Evolutionary conservation across 2,113 vertebrate species (phyloP).

Genomic region (Toxostoma redivivum): DNA sequence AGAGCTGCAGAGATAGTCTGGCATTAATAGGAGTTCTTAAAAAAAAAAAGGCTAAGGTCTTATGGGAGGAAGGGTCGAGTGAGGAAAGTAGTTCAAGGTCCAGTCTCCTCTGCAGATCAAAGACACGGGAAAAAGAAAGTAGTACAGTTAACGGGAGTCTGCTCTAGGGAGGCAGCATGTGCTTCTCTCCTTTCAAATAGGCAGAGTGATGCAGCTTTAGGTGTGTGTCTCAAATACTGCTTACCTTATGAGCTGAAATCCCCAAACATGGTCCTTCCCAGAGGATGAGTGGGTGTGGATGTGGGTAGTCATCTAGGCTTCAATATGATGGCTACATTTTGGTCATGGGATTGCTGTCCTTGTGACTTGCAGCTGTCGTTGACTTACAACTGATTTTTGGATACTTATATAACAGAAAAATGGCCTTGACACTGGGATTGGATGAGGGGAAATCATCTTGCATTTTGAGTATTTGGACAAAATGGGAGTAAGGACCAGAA

Average conservation of each 20-base stretch:
- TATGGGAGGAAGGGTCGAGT: neutral
- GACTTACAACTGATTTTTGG: neutral
- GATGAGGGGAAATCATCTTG: neutral
- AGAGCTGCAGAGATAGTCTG: neutral
- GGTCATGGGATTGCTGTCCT: neutral
- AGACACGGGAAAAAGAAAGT: neutral
- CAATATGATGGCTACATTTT: neutral
- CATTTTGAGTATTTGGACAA: neutral
- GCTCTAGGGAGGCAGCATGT: neutral
- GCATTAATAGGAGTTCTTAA: neutral
- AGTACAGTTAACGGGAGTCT: neutral
- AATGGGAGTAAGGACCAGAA: neutral
- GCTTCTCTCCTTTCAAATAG: neutral
- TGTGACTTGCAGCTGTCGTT: neutral
- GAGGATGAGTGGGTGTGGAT: neutral
- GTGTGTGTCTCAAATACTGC: neutral
- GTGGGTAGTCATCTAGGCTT: neutral
- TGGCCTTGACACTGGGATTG: neutral
- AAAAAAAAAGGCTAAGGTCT: neutral
- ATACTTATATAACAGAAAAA: neutral
- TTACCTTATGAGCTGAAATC: neutral
- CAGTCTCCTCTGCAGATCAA: neutral
- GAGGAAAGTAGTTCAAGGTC: constrained; percentile 52
- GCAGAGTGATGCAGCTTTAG: neutral
- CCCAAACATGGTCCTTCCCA: neutral